Percentiles rank a stretch among this genome's conserved stretches.
Conservation (phyloP, 2,113 vertebrate genomes). For the Phocoena sinus region DNA sequence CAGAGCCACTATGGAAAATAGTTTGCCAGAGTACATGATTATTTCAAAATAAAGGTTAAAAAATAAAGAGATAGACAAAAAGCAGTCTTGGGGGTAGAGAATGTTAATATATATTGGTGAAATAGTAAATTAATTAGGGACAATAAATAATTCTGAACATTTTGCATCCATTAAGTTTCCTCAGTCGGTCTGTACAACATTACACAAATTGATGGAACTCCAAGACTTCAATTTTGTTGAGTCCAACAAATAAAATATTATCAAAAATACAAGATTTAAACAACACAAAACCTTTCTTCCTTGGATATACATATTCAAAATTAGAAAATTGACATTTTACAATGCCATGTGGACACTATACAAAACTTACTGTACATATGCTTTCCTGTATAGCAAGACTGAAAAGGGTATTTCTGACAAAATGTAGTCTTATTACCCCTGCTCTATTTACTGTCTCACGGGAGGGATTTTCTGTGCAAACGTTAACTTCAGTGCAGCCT, state of each 20-base stretch:
- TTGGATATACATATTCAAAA: neutral
- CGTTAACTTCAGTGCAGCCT: neutral
- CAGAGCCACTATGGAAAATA: too few species aligned
- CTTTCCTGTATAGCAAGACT: neutral
- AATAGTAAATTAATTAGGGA: neutral
- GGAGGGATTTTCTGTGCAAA: neutral
- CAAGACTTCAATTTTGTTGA: neutral
- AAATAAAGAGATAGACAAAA: neutral
- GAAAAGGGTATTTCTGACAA: neutral
- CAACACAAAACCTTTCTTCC: neutral
- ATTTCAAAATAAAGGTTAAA: neutral
- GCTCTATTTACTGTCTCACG: accelerated
- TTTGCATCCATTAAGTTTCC: neutral
- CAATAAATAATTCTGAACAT: neutral
- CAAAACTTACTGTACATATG: neutral
- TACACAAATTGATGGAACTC: neutral
- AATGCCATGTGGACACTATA: neutral
- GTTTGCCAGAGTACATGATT: neutral
- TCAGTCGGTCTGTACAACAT: neutral
- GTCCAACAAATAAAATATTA: neutral
- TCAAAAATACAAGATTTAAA: neutral
- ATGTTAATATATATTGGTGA: neutral
- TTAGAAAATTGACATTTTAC: neutral
- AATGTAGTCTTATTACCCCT: neutral
- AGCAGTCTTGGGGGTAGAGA: neutral